Conservation (phyloP, 2,797 vertebrate species). For the Micrastur ruficollis region DNA sequence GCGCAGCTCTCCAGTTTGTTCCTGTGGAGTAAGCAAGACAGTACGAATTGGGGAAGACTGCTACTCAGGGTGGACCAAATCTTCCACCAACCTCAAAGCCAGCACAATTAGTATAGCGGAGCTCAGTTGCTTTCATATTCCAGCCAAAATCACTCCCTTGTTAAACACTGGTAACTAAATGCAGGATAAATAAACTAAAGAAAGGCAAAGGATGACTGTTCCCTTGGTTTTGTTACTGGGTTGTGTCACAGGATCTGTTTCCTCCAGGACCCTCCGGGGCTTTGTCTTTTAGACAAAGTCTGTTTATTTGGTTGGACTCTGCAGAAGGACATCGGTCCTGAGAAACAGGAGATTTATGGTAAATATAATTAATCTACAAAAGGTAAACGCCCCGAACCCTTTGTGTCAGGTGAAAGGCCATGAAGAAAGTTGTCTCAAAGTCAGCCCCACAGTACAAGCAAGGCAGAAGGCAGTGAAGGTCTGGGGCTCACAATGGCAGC, state of each 20-base stretch:
- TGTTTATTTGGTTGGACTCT: background rate
- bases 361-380: background rate
- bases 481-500: rapidly evolving
- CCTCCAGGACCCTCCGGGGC: background rate
- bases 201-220: slow-evolving; percentile 8
- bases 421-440: background rate
- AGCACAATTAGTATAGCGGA: slow-evolving; percentile 17
- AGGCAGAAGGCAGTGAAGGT: background rate
- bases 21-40: background rate
- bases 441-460: background rate
- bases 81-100: slow-evolving; percentile 31
- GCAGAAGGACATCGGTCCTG: background rate
- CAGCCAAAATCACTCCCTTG: slow-evolving; percentile 39
- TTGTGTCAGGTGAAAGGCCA: background rate
- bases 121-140: slow-evolving; percentile 37
- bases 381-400: background rate
- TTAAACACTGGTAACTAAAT: slow-evolving; percentile 40
- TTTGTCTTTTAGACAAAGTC: background rate
- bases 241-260: background rate
- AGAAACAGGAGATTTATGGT: background rate
- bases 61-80: slow-evolving; percentile 22
- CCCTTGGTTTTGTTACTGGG: background rate
- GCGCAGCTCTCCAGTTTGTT: background rate
- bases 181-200: slow-evolving; percentile 55
- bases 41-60: slow-evolving; percentile 20